These are phyloP conservation scores for Mobula hypostoma DNA, from an alignment of 2,113 vertebrate species.

Conservation along the genomic window DNA sequence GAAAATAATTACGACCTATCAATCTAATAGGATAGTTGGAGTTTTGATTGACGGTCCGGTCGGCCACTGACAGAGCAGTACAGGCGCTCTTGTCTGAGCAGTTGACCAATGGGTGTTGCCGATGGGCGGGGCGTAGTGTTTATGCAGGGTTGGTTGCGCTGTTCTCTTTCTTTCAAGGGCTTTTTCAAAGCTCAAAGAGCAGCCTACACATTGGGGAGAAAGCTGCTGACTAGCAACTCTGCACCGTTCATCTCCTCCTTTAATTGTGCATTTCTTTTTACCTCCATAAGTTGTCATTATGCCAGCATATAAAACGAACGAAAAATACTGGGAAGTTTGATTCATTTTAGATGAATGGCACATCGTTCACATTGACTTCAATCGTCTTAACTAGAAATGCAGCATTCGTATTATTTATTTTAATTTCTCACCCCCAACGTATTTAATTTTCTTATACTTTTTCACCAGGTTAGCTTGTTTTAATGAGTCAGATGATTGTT, in stretches of 20 bases:
- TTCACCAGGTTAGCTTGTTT: neutral
- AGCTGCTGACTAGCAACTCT: neutral
- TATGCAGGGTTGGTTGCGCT: constrained; percentile 2
- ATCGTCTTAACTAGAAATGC: neutral
- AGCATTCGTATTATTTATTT: neutral
- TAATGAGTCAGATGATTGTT: neutral
- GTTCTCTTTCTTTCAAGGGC: neutral
- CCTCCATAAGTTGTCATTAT: neutral
- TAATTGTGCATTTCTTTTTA: neutral
- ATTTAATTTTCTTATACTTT: neutral
- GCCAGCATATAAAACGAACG: neutral
- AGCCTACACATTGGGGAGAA: neutral
- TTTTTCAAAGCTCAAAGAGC: neutral
- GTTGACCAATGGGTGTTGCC: neutral
- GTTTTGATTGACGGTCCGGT: neutral
- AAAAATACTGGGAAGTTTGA: neutral
- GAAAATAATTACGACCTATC: neutral
- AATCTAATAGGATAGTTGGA: too few relatives aligned
- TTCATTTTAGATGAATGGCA: neutral
- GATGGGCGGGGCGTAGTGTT: neutral
- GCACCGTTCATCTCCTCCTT: neutral
- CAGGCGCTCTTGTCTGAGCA: fast-evolving
- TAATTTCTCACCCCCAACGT: neutral
- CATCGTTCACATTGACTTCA: neutral
- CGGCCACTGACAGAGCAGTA: neutral